A percentile compares a stretch with the other conserved stretches of the same genome.
These are phyloP conservation scores for Odocoileus hemionus DNA, from an alignment of 2,113 vertebrate genomes.

Conservation along the genomic window DNA sequence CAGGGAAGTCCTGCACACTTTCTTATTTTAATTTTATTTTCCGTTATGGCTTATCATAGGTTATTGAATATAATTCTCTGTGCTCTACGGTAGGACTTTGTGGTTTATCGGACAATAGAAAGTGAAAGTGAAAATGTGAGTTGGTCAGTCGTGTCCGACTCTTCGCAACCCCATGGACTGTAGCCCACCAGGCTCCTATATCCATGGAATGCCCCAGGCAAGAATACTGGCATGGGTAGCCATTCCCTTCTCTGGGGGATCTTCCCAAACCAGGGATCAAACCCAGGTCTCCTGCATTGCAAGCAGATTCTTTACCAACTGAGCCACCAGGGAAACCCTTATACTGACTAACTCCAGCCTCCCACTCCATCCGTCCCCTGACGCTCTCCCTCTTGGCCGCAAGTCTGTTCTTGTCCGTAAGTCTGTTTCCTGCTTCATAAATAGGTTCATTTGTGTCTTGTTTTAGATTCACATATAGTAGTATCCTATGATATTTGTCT, in stretches of 20 bases:
- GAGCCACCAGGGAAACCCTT: neutral
- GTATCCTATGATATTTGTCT: neutral
- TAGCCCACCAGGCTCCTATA: neutral
- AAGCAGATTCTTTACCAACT: neutral
- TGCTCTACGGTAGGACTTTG: neutral
- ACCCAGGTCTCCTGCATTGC: neutral
- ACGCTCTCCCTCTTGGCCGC: neutral
- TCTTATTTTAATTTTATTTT: neutral
- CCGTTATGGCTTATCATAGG: neutral
- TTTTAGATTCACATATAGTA: neutral
- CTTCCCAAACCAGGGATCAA: neutral
- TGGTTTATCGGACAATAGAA: neutral
- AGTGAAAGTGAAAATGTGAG: neutral
- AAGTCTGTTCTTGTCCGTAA: neutral
- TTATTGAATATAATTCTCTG: neutral
- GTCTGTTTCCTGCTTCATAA: neutral
- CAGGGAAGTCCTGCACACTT: neutral
- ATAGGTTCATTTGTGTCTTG: neutral
- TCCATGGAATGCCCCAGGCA: neutral
- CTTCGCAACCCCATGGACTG: neutral
- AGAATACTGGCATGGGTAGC: neutral
- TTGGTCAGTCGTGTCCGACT: neutral
- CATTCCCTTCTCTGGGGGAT: neutral
- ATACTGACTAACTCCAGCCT: neutral
- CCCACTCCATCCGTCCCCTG: neutral